Percentiles rank a stretch among this genome's conserved stretches.
Evolutionary conservation across 2,797 vertebrate species (phyloP).

Genomic region (Holocentrus rufus): DNA sequence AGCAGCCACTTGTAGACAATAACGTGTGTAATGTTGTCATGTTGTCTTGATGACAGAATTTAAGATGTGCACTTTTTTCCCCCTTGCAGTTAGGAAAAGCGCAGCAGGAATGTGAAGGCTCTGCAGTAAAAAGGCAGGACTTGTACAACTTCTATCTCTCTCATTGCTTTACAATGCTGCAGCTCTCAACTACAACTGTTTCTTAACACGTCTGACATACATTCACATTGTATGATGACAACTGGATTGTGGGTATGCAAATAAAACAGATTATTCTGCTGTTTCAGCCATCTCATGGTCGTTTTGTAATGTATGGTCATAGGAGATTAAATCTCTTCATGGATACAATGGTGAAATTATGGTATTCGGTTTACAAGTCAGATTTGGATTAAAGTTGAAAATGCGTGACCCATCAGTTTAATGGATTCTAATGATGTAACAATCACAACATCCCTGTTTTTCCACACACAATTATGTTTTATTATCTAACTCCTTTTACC

Average conservation of each 20-base stretch:
- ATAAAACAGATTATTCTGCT: slow-evolving; percentile 45
- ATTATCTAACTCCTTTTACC: slow-evolving; percentile 36
- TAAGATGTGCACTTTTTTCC: not conserved
- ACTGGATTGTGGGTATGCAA: slow-evolving; percentile 48
- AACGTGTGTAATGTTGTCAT: not conserved
- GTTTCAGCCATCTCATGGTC: slow-evolving; percentile 58
- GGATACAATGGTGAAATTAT: slow-evolving; percentile 30
- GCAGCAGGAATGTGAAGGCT: slow-evolving; percentile 22
- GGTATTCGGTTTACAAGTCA: not conserved
- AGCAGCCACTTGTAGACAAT: slow-evolving; percentile 28
- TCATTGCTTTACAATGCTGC: not conserved
- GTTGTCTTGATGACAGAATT: slow-evolving; percentile 2
- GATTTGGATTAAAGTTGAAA: slow-evolving; percentile 61
- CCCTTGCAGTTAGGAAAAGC: not conserved
- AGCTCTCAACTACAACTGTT: slow-evolving; percentile 42
- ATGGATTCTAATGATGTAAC: slow-evolving; percentile 48
- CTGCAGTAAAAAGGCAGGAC: slow-evolving; percentile 59
- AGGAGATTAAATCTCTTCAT: slow-evolving; percentile 61
- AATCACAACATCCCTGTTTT: slow-evolving; percentile 59
- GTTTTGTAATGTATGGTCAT: not conserved
- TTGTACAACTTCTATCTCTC: not conserved
- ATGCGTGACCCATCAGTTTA: slow-evolving; percentile 53
- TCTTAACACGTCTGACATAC: slow-evolving; percentile 48
- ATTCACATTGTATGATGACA: slow-evolving; percentile 62
- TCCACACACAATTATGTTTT: slow-evolving; percentile 56